Conservation (phyloP, 2,113 vertebrate species). For the Isurus oxyrinchus region DNA sequence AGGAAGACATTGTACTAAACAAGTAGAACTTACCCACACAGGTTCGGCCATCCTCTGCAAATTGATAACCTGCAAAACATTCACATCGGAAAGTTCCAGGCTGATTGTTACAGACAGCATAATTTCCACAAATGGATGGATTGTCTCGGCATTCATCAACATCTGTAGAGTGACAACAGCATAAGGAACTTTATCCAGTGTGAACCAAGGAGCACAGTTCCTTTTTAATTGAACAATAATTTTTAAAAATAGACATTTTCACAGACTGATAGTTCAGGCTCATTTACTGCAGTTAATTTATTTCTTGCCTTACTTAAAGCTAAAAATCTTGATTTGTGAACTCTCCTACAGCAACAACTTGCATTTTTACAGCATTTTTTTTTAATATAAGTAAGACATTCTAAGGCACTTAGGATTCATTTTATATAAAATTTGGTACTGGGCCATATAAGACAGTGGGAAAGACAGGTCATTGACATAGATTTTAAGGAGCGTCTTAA, state of each 20-base stretch:
- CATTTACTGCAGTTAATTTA: neutral
- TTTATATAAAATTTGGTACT: neutral
- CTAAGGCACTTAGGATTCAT: neutral
- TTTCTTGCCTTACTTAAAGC: neutral
- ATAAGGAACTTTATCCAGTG: neutral
- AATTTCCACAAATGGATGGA: constrained; percentile 62
- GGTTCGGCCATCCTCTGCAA: constrained; percentile 62
- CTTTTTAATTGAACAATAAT: neutral
- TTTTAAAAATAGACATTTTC: neutral
- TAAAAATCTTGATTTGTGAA: neutral
- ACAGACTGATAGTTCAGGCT: neutral
- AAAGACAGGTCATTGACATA: neutral
- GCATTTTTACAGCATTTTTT: neutral
- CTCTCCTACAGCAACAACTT: neutral
- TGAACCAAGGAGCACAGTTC: neutral
- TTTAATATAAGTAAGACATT: neutral
- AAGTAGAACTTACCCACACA: constrained; percentile 70
- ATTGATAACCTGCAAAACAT: constrained; percentile 75
- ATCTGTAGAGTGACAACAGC: constrained; percentile 54
- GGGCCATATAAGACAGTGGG: neutral
- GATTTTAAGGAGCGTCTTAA: neutral
- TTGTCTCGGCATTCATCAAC: constrained; percentile 77
- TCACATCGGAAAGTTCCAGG: constrained; percentile 88
- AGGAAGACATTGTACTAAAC: neutral
- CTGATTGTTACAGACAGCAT: constrained; percentile 79